phyloP scores from a whole-genome alignment of 2,888 invertebrate genomes.

The Sepiola atlantica region DNA sequence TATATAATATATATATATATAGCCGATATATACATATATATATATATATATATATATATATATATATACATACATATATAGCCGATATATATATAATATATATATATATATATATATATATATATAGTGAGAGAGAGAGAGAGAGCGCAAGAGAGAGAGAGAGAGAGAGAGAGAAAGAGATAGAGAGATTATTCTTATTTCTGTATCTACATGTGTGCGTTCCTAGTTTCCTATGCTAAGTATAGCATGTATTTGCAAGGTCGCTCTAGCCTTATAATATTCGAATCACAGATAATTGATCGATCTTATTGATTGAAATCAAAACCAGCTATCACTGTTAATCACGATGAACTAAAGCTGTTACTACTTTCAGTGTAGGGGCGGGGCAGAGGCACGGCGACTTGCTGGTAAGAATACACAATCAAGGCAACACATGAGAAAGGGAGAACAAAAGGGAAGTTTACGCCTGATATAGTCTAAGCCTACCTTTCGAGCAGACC shows the following conservation, averaged over 20 bases:
- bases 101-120: too few species aligned
- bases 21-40: too few species aligned
- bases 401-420: too few species aligned
- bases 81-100: too few species aligned
- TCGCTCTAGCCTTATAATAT: constrained; percentile 1
- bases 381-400: not conserved
- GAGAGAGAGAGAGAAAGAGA: too few species aligned
- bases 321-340: not conserved
- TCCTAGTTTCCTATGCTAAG: too few species aligned
- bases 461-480: not conserved
- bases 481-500: not conserved
- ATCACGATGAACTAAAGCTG: not conserved
- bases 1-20: too few species aligned
- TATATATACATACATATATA: too few species aligned
- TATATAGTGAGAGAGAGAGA: too few species aligned
- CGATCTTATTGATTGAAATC: constrained; percentile 5
- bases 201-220: too few species aligned
- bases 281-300: not conserved
- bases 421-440: not conserved
- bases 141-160: too few species aligned
- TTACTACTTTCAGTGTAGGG: not conserved
- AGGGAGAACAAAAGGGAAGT: not conserved
- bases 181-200: not conserved
- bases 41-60: too few species aligned
- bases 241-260: not conserved